phyloP scores from a whole-genome alignment of 2,113 vertebrate species.

The Tretioscincus oriximinensis region DNA sequence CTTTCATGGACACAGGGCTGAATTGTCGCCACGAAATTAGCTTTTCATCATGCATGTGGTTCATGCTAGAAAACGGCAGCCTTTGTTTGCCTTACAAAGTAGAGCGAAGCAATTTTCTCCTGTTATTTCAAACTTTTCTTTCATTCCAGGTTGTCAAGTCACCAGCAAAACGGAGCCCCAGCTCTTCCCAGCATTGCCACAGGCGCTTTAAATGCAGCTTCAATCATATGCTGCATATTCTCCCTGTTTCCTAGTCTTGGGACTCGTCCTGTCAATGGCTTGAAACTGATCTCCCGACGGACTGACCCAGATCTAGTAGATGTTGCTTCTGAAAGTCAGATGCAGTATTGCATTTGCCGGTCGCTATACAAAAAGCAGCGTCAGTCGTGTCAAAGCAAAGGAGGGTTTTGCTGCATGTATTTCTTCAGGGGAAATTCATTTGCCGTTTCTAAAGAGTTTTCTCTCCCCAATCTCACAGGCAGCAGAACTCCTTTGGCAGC shows the following conservation, averaged over 20 bases:
- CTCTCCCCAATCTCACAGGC: neutral
- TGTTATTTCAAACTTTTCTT: neutral
- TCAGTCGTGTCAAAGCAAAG: neutral
- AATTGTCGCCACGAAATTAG: no score
- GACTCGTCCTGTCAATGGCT: no score
- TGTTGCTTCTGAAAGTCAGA: no score
- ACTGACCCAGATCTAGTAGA: no score
- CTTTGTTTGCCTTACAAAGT: neutral
- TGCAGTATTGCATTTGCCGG: neutral
- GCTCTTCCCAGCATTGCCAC: neutral
- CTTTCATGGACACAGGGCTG: no score
- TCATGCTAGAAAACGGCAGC: neutral
- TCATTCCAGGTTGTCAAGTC: neutral
- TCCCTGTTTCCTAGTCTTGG: neutral
- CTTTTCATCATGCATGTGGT: no score
- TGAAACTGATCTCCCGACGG: no score
- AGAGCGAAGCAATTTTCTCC: neutral
- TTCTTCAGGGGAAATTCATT: neutral
- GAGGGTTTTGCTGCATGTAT: neutral
- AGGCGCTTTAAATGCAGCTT: neutral
- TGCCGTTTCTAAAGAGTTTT: neutral
- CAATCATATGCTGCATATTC: neutral
- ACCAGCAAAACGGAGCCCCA: neutral
- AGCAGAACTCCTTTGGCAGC: neutral
- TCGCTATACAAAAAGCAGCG: neutral